Evolutionary conservation across 2,113 vertebrate species (phyloP).

Genomic region (Balaeniceps rex): DNA sequence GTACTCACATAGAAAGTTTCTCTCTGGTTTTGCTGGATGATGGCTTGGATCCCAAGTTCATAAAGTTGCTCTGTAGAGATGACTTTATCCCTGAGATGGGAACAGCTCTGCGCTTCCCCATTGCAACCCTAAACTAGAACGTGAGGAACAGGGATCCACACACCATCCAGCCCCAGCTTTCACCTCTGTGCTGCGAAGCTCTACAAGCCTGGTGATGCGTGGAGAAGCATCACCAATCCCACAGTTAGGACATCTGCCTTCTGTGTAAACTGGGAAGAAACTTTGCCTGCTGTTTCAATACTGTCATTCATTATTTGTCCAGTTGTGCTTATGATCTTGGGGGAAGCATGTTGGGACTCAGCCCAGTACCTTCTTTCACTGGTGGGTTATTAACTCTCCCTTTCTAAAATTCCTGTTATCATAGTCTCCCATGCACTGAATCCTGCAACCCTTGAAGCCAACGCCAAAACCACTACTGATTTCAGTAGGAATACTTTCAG

Average conservation of each 20-base stretch:
- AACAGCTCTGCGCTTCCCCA: neutral
- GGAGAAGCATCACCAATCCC: neutral
- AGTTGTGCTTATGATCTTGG: neutral
- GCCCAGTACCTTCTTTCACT: neutral
- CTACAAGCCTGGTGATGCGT: accelerated
- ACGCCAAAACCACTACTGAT: neutral
- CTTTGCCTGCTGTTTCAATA: neutral
- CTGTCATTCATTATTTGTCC: neutral
- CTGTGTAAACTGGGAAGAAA: neutral
- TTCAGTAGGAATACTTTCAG: neutral
- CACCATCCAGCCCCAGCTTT: neutral
- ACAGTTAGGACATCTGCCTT: neutral
- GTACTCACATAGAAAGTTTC: neutral
- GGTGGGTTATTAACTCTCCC: neutral
- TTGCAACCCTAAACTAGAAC: neutral
- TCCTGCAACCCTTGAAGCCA: neutral
- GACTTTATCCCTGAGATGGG: neutral
- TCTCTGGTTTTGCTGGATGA: neutral
- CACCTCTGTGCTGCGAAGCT: accelerated
- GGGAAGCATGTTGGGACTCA: neutral
- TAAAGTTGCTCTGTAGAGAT: neutral
- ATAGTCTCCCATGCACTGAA: neutral
- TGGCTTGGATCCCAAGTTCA: neutral
- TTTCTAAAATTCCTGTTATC: neutral
- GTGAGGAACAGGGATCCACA: neutral